Conservation (phyloP, 2,113 vertebrate species). For the Cavia aperea region DNA sequence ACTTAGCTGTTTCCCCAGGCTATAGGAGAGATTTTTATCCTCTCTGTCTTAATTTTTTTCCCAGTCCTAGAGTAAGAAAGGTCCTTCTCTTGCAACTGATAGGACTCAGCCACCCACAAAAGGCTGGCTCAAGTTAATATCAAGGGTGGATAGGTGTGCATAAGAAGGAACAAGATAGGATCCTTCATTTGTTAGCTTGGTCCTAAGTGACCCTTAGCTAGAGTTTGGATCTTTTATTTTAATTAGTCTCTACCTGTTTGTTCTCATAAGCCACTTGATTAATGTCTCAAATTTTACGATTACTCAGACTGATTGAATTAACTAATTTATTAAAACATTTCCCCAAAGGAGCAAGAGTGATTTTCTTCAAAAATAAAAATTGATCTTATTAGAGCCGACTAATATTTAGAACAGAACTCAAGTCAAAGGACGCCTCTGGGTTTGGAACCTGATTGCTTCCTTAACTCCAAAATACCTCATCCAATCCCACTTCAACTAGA, state of each 20-base stretch:
- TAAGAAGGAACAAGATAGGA: neutral
- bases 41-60: neutral
- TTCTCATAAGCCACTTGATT: neutral
- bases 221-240: neutral
- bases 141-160: neutral
- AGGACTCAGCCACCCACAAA: neutral
- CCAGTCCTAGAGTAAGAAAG: neutral
- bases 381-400: neutral
- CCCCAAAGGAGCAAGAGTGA: constrained; percentile 25
- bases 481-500: neutral
- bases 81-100: neutral
- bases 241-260: neutral
- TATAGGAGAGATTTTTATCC: neutral
- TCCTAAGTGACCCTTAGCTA: neutral
- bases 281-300: neutral
- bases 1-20: no score
- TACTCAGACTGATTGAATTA: constrained; percentile 1
- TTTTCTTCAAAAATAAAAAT: constrained; percentile 45
- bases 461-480: neutral
- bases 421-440: neutral
- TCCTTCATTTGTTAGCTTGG: neutral
- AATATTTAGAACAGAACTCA: neutral
- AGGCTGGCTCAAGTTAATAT: neutral
- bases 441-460: neutral
- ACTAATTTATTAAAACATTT: neutral